Percentiles rank a stretch among this genome's conserved stretches.
phyloP scores from a whole-genome alignment of 2,113 vertebrate species.

The Fregata magnificens region DNA sequence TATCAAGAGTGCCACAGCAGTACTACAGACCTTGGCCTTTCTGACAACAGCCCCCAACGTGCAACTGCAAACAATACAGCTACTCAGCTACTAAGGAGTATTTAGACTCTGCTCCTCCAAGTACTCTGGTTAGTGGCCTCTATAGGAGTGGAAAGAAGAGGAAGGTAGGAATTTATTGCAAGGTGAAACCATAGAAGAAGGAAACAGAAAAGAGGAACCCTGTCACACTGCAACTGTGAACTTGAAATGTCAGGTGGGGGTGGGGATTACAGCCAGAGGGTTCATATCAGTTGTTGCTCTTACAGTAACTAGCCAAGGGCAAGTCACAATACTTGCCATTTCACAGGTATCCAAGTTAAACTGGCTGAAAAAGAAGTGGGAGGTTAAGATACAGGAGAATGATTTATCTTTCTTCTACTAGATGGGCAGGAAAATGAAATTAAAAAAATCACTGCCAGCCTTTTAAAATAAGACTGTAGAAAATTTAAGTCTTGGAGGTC shows the following conservation, averaged over 20 bases:
- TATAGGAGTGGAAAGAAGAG: neutral
- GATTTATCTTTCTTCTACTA: neutral
- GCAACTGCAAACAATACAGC: neutral
- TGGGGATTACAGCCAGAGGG: neutral
- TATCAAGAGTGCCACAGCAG: neutral
- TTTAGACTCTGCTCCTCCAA: neutral
- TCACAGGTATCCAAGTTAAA: neutral
- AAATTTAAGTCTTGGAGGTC: neutral
- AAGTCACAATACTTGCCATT: neutral
- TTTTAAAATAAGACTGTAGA: constrained; percentile 49
- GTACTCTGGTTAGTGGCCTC: neutral
- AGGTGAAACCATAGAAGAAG: neutral
- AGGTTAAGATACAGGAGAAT: neutral
- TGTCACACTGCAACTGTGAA: neutral
- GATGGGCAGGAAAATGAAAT: neutral
- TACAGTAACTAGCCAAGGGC: neutral
- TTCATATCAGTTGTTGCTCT: neutral
- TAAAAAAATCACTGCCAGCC: neutral
- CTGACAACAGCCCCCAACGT: neutral
- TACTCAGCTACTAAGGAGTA: neutral
- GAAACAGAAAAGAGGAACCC: neutral
- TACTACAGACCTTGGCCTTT: neutral
- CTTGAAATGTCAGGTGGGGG: neutral
- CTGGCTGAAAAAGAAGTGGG: neutral
- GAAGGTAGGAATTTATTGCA: neutral